Percentiles rank a stretch among this genome's conserved stretches.
Evolutionary conservation across 2,113 vertebrate species (phyloP).

Genomic region (Neolamprologus cancellatus): DNA sequence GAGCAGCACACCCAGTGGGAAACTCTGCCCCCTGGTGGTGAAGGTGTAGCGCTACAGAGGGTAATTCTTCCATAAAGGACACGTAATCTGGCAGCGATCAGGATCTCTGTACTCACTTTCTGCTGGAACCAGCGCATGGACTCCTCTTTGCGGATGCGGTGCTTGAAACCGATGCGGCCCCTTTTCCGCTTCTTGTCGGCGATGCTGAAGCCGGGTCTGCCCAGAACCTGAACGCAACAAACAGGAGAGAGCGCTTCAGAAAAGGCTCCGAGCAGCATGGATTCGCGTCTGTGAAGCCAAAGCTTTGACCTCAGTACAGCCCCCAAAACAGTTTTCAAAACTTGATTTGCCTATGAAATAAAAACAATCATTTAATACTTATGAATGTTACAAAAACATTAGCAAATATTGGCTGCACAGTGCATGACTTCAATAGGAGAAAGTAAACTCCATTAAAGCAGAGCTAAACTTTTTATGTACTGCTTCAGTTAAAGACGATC

Average conservation of each 20-base stretch:
- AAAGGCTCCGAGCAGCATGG: accelerated
- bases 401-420: background rate
- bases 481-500: background rate
- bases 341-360: accelerated
- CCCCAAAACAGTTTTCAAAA: background rate
- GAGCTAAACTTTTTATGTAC: accelerated
- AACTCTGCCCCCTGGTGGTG: background rate
- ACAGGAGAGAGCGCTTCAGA: background rate
- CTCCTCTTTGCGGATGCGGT: conserved; percentile 97
- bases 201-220: conserved; percentile 95
- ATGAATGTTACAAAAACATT: background rate
- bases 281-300: accelerated
- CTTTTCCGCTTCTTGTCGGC: conserved; percentile 96
- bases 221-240: conserved; percentile 80
- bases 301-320: background rate
- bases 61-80: background rate
- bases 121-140: conserved; percentile 99
- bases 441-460: background rate
- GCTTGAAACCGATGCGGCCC: conserved; percentile 92
- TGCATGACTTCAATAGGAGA: accelerated
- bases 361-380: background rate
- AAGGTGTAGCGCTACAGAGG: accelerated
- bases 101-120: conserved; percentile 76
- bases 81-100: background rate
- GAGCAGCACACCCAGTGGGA: background rate